These are phyloP conservation scores for Neodontobutis hainanensis DNA, from an alignment of 2,113 vertebrate species.

Conservation along the genomic window DNA sequence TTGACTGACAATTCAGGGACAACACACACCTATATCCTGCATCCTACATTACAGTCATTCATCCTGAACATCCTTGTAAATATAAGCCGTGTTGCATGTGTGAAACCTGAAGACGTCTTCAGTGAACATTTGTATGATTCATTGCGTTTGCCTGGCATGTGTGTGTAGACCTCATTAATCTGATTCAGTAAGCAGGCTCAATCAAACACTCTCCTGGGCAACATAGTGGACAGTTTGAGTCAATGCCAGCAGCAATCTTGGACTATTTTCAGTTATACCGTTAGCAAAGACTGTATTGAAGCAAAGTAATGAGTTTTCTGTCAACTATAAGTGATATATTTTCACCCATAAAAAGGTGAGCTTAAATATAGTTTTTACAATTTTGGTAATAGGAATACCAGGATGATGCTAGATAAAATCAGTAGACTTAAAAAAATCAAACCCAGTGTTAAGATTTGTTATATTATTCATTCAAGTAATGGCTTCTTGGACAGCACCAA, in stretches of 20 bases:
- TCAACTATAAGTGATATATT: slow-evolving; percentile 5
- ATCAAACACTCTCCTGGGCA: slow-evolving; percentile 42
- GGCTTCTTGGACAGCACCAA: not conserved
- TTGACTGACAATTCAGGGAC: slow-evolving; percentile 73
- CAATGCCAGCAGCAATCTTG: slow-evolving; percentile 20
- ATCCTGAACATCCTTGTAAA: not conserved
- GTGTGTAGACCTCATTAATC: slow-evolving; percentile 32
- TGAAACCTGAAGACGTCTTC: slow-evolving; percentile 18
- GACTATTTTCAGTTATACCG: slow-evolving; percentile 30
- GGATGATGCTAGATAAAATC: not conserved
- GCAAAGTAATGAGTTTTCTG: slow-evolving; percentile 14
- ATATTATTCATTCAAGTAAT: slow-evolving; percentile 10
- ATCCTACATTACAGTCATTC: slow-evolving; percentile 49
- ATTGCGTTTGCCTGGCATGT: slow-evolving; percentile 24
- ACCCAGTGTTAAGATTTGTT: not conserved
- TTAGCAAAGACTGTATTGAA: slow-evolving; percentile 5
- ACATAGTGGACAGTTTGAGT: slow-evolving; percentile 14
- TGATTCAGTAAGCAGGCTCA: slow-evolving; percentile 26
- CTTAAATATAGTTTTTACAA: not conserved
- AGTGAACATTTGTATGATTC: slow-evolving; percentile 29
- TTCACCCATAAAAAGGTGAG: slow-evolving; percentile 6
- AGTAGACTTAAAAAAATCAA: not conserved
- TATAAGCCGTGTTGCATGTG: not conserved
- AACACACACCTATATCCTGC: slow-evolving; percentile 30
- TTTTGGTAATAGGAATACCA: not conserved